phyloP scores from a whole-genome alignment of 2,113 vertebrate species.

The Sylvietta virens region DNA sequence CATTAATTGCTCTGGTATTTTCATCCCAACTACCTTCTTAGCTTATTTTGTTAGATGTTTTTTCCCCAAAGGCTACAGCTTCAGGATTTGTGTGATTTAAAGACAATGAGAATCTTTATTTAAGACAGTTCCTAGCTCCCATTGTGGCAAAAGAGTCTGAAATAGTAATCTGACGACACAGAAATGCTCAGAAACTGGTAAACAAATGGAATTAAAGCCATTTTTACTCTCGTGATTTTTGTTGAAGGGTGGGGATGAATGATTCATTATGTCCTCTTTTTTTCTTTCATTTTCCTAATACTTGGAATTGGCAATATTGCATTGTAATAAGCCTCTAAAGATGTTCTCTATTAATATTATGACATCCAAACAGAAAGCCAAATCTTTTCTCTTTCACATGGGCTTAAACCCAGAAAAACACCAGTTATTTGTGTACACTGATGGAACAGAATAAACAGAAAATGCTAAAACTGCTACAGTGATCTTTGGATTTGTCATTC shows the following conservation, averaged over 20 bases:
- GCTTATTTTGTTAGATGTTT: background rate
- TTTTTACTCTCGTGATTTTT: slow-evolving; percentile 53
- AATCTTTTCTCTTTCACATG: slow-evolving; percentile 48
- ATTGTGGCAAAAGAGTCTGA: background rate
- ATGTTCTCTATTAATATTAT: slow-evolving; percentile 55
- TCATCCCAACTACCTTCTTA: background rate
- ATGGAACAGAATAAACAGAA: slow-evolving; percentile 15
- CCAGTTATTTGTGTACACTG: background rate
- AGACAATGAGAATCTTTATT: background rate
- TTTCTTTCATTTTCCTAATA: slow-evolving; percentile 13
- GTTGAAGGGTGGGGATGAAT: slow-evolving; percentile 11
- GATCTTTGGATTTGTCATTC: background rate
- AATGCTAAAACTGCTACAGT: background rate
- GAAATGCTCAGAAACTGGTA: slow-evolving; percentile 42
- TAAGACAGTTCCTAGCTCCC: background rate
- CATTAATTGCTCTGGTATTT: background rate
- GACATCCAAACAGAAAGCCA: slow-evolving; percentile 37
- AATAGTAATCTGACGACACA: background rate
- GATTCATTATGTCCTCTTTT: slow-evolving; percentile 21
- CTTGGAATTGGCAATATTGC: background rate
- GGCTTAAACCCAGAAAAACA: slow-evolving; percentile 21
- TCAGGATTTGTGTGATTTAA: background rate
- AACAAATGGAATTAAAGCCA: slow-evolving; percentile 48
- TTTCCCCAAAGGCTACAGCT: background rate
- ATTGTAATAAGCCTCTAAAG: slow-evolving; percentile 33